A percentile compares a stretch with the other conserved stretches of the same genome.
Evolutionary conservation across 2,113 vertebrate genomes (phyloP).

Genomic region (Athene cunicularia): DNA sequence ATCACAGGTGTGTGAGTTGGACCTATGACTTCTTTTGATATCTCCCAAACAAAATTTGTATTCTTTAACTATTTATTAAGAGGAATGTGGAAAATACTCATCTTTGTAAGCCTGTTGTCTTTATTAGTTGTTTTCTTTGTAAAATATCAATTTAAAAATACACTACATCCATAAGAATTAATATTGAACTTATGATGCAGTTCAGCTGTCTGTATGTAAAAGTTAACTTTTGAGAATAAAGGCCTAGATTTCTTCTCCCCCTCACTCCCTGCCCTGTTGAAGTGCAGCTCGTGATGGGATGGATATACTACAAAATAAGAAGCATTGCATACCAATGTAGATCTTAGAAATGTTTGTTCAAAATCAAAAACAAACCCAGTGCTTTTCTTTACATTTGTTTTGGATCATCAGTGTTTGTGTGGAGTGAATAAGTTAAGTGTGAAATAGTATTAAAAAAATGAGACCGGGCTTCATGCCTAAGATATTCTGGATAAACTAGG

Average conservation of each 20-base stretch:
- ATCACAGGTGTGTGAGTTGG: background rate
- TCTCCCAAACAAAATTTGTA: background rate
- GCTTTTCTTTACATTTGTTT: background rate
- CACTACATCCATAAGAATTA: background rate
- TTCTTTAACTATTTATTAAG: background rate
- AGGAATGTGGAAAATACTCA: background rate
- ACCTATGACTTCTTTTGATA: background rate
- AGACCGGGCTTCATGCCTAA: background rate
- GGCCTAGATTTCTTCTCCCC: background rate
- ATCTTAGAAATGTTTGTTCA: background rate
- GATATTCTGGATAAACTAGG: background rate
- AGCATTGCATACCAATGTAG: background rate
- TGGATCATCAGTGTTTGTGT: fast-evolving
- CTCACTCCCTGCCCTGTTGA: fast-evolving
- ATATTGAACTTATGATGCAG: background rate
- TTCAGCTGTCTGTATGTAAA: background rate
- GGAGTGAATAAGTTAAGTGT: background rate
- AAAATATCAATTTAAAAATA: background rate
- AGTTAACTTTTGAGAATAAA: background rate
- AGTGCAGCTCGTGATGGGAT: background rate
- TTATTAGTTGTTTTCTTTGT: background rate
- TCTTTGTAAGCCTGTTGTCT: background rate
- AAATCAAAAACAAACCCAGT: background rate
- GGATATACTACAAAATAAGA: background rate
- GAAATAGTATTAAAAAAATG: background rate